These are phyloP conservation scores for Crematogaster levior DNA, from an alignment of 2,888 invertebrate genomes.

Conservation along the genomic window DNA sequence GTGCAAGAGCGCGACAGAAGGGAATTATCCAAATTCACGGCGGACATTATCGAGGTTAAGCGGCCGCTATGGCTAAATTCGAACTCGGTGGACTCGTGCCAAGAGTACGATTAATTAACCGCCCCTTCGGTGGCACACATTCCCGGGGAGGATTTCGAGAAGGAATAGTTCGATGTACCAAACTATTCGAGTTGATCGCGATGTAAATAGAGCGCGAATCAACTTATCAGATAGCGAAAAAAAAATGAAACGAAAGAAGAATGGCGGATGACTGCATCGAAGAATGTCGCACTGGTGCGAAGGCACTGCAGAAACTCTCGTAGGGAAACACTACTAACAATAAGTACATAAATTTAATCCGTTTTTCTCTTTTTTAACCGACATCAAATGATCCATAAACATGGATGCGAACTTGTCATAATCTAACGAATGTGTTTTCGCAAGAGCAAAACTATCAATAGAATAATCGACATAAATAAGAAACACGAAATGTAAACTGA, in stretches of 20 bases:
- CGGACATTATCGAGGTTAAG: slow-evolving; percentile 72
- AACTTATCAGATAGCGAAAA: slow-evolving; percentile 47
- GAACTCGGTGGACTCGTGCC: slow-evolving; percentile 77
- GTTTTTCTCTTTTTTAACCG: background rate
- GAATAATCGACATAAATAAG: slow-evolving; percentile 4
- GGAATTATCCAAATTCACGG: slow-evolving; percentile 71
- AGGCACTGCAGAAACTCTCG: slow-evolving; percentile 4
- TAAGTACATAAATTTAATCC: slow-evolving; percentile 41
- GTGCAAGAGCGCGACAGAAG: slow-evolving; percentile 26
- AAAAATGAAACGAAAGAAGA: slow-evolving; percentile 23
- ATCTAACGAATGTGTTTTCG: slow-evolving; percentile 9
- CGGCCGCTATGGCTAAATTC: slow-evolving; percentile 71
- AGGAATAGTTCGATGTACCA: slow-evolving; percentile 47
- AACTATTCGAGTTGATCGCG: slow-evolving; percentile 64
- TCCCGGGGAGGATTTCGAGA: slow-evolving; percentile 39
- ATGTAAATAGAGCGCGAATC: slow-evolving; percentile 56
- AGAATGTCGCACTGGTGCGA: slow-evolving; percentile 9
- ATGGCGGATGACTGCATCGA: background rate
- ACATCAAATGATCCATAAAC: background rate
- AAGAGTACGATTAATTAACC: slow-evolving; percentile 81
- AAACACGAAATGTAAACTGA: background rate
- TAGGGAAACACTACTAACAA: slow-evolving; percentile 30
- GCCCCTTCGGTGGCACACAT: slow-evolving; percentile 49
- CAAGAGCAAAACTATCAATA: slow-evolving; percentile 46
- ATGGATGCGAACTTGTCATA: background rate